Percentiles rank a stretch among this genome's conserved stretches.
phyloP scores from a whole-genome alignment of 1,140 invertebrate species.

The Trachymyrmex septentrionalis region DNA sequence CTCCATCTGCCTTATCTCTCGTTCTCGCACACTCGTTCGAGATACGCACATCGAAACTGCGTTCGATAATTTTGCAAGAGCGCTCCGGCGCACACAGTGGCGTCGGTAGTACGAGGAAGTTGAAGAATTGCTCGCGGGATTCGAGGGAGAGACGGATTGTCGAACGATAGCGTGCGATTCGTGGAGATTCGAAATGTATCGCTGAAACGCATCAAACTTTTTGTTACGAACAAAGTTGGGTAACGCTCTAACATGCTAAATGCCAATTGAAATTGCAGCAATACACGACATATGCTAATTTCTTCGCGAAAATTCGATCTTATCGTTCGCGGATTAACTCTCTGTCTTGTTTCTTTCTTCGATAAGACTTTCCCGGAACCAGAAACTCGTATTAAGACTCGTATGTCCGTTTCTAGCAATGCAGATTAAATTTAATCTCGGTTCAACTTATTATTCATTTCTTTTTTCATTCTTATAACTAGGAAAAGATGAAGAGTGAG shows the following conservation, averaged over 20 bases:
- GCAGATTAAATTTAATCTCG: too few relatives aligned
- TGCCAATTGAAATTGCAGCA: neutral
- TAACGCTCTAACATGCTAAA: too few relatives aligned
- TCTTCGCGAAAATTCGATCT: neutral
- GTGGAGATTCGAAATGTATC: neutral
- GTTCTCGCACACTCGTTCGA: constrained; percentile 54
- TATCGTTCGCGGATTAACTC: neutral
- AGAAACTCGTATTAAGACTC: constrained; percentile 6
- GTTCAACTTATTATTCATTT: too few relatives aligned
- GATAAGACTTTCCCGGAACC: constrained; percentile 6
- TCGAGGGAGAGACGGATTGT: neutral
- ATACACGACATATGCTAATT: neutral
- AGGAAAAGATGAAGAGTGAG: too few relatives aligned
- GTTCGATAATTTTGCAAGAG: constrained; percentile 66
- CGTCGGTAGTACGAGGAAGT: constrained; percentile 48
- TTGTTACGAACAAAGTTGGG: neutral
- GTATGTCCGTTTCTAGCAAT: too few relatives aligned
- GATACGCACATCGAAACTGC: constrained; percentile 59
- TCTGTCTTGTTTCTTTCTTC: neutral
- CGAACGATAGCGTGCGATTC: neutral
- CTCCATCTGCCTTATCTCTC: constrained; percentile 30
- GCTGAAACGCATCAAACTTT: neutral
- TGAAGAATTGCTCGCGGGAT: neutral
- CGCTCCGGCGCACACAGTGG: constrained; percentile 43
- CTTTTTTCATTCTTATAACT: too few relatives aligned